Evolutionary conservation across 1,140 invertebrate genomes (phyloP).

Genomic region (Mya arenaria): DNA sequence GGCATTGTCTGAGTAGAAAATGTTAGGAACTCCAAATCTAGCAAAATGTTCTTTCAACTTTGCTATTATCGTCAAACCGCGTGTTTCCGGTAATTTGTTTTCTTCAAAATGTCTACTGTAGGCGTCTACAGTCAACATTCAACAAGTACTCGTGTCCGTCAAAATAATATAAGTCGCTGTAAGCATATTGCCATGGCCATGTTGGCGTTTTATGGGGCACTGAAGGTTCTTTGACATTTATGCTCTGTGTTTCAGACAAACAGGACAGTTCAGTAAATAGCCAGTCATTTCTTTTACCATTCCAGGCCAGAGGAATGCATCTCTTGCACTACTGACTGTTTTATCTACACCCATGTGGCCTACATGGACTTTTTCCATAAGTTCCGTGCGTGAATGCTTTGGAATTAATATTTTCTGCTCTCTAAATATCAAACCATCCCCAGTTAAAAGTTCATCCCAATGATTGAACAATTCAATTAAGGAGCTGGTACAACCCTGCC

Average conservation of each 20-base stretch:
- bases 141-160: neutral
- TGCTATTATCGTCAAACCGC: neutral
- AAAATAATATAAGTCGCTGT: neutral
- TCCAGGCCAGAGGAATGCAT: neutral
- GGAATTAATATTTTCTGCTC: neutral
- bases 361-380: neutral
- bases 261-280: neutral
- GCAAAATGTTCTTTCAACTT: neutral
- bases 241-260: constrained; percentile 9
- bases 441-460: constrained; percentile 20
- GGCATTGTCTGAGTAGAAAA: neutral
- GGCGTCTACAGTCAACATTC: neutral
- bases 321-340: neutral
- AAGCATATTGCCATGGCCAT: neutral
- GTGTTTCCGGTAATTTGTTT: neutral
- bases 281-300: neutral
- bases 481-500: neutral
- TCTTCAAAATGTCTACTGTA: neutral
- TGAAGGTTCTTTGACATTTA: neutral
- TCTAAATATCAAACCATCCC: neutral
- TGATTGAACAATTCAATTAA: constrained; percentile 1
- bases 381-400: neutral
- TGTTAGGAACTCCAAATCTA: neutral
- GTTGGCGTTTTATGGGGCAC: neutral
- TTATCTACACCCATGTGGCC: constrained; percentile 1